These are phyloP conservation scores for Thyatira batis DNA, from an alignment of 2,888 invertebrate species.

Conservation along the genomic window DNA sequence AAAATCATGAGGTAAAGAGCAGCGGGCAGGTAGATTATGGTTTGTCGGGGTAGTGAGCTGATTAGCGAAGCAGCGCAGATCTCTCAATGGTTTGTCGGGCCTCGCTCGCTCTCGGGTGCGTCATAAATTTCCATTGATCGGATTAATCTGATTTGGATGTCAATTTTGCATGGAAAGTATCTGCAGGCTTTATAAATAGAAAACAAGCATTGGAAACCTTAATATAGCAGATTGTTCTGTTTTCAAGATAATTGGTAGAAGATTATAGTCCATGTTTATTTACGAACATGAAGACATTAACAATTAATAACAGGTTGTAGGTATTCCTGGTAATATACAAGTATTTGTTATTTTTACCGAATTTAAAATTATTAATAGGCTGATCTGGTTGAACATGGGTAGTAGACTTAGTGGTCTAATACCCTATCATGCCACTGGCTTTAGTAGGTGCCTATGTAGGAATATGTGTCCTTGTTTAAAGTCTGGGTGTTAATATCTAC, in stretches of 20 bases:
- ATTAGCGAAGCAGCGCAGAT: conserved; percentile 67
- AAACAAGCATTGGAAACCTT: conserved; percentile 62
- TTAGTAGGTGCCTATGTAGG: no score
- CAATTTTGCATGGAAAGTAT: conserved; percentile 76
- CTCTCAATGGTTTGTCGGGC: conserved; percentile 63
- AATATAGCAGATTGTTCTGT: conserved; percentile 19
- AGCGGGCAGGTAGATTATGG: conserved; percentile 47
- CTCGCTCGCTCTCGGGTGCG: conserved; percentile 71
- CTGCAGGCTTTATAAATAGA: conserved; percentile 66
- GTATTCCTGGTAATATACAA: no score
- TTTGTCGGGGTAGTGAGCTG: conserved; percentile 62
- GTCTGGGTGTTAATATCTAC: no score
- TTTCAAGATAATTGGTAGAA: conserved; percentile 7
- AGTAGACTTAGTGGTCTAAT: no score
- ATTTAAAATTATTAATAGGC: no score
- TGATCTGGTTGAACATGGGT: no score
- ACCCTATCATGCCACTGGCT: no score
- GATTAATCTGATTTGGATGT: conserved; percentile 83
- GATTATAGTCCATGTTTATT: no score
- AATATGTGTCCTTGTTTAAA: no score
- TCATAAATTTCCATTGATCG: conserved; percentile 83
- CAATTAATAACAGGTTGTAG: no score
- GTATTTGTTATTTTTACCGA: no score
- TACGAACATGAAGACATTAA: no score
- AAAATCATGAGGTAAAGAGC: conserved; percentile 41